Conservation (phyloP, 2,797 vertebrate species). For the Masticophis lateralis region DNA sequence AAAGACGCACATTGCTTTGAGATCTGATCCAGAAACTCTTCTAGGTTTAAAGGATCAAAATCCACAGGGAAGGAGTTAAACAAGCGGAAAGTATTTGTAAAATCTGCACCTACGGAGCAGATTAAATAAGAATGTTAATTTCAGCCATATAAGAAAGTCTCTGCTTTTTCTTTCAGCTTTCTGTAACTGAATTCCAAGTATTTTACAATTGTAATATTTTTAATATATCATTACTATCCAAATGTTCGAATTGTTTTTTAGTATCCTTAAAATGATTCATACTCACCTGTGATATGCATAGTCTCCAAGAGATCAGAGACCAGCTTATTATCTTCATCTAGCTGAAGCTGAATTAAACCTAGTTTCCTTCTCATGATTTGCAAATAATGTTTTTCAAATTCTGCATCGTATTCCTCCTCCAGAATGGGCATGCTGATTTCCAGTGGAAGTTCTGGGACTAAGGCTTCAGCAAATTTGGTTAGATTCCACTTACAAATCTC, state of each 20-base stretch:
- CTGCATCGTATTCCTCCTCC: slow-evolving; percentile 80
- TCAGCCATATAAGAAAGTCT: background rate
- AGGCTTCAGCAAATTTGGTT: slow-evolving; percentile 86
- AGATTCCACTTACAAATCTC: slow-evolving; percentile 95
- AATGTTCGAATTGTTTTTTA: background rate
- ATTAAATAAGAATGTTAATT: background rate
- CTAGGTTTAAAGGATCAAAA: slow-evolving; percentile 48
- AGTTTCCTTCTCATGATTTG: slow-evolving; percentile 92
- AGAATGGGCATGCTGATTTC: slow-evolving; percentile 77
- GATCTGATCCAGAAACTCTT: slow-evolving; percentile 74
- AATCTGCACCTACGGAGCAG: slow-evolving; percentile 83
- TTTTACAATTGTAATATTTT: background rate
- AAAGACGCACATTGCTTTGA: slow-evolving; percentile 84
- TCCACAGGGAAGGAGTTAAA: slow-evolving; percentile 79
- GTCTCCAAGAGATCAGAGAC: slow-evolving; percentile 85
- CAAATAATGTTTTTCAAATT: slow-evolving; percentile 85
- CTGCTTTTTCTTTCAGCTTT: background rate
- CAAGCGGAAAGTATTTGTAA: slow-evolving; percentile 89
- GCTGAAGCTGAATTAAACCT: slow-evolving; percentile 80
- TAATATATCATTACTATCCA: background rate
- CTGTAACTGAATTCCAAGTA: background rate
- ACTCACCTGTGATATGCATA: slow-evolving; percentile 89
- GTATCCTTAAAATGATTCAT: background rate
- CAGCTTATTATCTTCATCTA: slow-evolving; percentile 82
- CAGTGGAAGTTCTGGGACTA: slow-evolving; percentile 85